Base-by-base conservation (phyloP, 2,888 invertebrate species). In the Escarpia spicata region DNA sequence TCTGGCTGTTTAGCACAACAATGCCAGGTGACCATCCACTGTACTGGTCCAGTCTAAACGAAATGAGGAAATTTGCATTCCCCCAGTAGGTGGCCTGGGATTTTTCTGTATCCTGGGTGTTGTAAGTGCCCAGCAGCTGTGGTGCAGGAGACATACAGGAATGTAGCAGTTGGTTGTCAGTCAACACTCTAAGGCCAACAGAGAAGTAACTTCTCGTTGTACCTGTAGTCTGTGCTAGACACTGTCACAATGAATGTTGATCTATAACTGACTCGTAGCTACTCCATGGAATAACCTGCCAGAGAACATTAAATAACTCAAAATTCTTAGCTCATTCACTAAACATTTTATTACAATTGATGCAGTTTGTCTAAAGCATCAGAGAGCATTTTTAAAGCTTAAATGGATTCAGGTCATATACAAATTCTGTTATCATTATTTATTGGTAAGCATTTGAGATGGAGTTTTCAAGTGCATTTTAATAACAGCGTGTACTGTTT, bases 1-100 rank as follows among this genome's bases (percentile, higher is more conserved):
- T 75, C 75, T 75, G 75, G 75, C 75, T 75, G 75, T 75, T 75
- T 75, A 75, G 75, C 75, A 75, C 75, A 75, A 75, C 75, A 75
- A 75, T 75, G 75, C 19, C n/a, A 6, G 26, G 75, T 75, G n/a
- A 26, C n/a, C 26, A 26, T 19, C 19, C 75, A 75, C 75, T 75
- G 75, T 26, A 26, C 75, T 75, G 75, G 75, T 75, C 75, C 15
- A 75, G n/a, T 75, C 75, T 26, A 75, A 2, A 26, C 19, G 26
- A 75, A 75, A 26, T 75, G 75, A 75, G 75, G n/a, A 75, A 75
- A 75, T 75, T 19, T 75, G 75, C 75, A 75, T 75, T 75, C 75
- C 75, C 75, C 75, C 75, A 1, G 75, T 19, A 75, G 75, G 75
- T 75, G 75, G 75, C 19, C 75, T 26, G 15, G 75, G 75, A 75